phyloP scores from a whole-genome alignment of 2,888 invertebrate species.

The Neria commutata region DNA sequence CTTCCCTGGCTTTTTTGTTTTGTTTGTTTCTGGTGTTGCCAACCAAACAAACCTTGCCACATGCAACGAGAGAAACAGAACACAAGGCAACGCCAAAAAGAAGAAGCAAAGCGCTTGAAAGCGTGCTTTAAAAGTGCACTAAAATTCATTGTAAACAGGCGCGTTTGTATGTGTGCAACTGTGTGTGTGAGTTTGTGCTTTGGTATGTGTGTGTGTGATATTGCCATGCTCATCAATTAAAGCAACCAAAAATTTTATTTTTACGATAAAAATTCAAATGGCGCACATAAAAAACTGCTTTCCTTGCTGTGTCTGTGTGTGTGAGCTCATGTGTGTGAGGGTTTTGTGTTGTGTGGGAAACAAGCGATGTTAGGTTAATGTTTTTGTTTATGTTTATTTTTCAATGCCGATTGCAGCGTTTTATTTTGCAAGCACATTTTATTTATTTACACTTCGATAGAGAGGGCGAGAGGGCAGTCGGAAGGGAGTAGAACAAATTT shows the following conservation, averaged over 20 bases:
- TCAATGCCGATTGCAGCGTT: no score
- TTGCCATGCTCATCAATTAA: conserved; percentile 50
- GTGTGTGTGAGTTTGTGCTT: conserved; percentile 3
- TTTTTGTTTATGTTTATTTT: no score
- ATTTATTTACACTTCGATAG: no score
- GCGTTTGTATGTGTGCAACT: conserved; percentile 10
- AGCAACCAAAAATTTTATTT: conserved; percentile 18
- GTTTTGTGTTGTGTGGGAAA: no score
- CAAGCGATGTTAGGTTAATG: neutral
- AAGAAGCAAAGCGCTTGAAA: conserved; percentile 7
- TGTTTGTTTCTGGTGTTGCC: neutral
- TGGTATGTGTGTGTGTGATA: conserved; percentile 40
- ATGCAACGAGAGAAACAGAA: conserved; percentile 32
- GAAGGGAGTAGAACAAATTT: conserved; percentile 21
- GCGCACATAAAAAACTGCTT: no score
- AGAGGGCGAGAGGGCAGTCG: neutral
- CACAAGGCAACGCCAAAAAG: conserved; percentile 1
- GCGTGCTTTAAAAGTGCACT: conserved; percentile 13
- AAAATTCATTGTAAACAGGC: conserved; percentile 21
- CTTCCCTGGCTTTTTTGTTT: neutral
- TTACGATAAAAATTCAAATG: no score
- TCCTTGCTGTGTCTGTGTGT: no score
- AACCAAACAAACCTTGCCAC: conserved; percentile 42
- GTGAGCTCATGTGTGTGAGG: no score
- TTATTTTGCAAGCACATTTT: no score